Evolutionary conservation across 1,140 invertebrate species (phyloP).

Genomic region (Drosophila watanabei): DNA sequence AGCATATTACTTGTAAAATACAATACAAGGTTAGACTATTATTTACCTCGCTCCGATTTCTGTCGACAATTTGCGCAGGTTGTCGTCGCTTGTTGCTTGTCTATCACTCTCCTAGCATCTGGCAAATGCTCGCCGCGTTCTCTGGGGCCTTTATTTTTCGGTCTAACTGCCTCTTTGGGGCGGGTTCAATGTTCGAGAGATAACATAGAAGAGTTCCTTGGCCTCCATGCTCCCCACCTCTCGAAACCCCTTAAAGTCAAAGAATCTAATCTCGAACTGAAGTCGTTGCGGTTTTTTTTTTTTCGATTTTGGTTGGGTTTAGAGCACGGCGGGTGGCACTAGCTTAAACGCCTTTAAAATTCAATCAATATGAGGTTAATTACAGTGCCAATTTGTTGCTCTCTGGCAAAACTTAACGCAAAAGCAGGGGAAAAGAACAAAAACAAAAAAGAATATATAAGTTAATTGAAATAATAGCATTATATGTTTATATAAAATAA

Average conservation of each 20-base stretch:
- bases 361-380: slow-evolving; percentile 76
- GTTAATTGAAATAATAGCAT: no score
- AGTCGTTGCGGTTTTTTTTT: slow-evolving; percentile 2
- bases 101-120: slow-evolving; percentile 72
- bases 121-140: slow-evolving; percentile 48
- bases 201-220: slow-evolving; percentile 33
- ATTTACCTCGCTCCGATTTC: slow-evolving; percentile 26
- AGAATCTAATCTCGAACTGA: slow-evolving; percentile 25
- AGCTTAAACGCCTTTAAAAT: slow-evolving; percentile 70
- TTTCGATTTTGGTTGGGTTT: slow-evolving; percentile 24
- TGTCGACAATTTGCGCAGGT: slow-evolving; percentile 63
- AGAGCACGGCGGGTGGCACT: slow-evolving; percentile 55
- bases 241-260: slow-evolving; percentile 17
- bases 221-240: not conserved
- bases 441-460: not conserved
- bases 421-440: not conserved
- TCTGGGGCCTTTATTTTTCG: slow-evolving; percentile 33
- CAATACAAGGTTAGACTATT: no score
- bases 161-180: slow-evolving; percentile 25
- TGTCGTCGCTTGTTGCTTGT: slow-evolving; percentile 57
- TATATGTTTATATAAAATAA: no score
- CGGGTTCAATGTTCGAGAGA: slow-evolving; percentile 59
- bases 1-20: no score
- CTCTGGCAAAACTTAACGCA: not conserved
- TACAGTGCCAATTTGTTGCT: slow-evolving; percentile 51